Conservation (phyloP, 2,797 vertebrate genomes). For the Falco berigora region DNA sequence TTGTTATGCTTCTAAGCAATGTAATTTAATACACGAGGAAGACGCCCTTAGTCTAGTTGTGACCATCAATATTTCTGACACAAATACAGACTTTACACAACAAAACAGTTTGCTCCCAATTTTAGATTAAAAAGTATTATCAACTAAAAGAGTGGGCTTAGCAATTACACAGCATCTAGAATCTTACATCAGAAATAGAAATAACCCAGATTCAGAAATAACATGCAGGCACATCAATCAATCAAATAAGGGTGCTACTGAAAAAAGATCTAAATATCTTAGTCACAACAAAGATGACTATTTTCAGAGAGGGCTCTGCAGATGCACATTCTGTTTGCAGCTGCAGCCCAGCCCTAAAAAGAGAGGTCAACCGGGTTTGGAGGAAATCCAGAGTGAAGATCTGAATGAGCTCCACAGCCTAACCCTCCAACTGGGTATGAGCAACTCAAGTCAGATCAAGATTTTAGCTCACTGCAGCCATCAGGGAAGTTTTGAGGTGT, state of each 20-base stretch:
- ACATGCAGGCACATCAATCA: conserved; percentile 64
- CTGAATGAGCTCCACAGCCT: background rate
- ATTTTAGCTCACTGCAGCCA: conserved; percentile 12
- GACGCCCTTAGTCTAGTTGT: conserved; percentile 33
- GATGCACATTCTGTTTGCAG: conserved; percentile 52
- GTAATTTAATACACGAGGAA: conserved; percentile 55
- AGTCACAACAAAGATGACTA: conserved; percentile 71
- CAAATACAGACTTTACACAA: conserved; percentile 29
- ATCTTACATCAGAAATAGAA: conserved; percentile 65
- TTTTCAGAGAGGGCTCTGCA: conserved; percentile 62
- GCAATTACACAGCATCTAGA: conserved; percentile 42
- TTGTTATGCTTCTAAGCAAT: conserved; percentile 26
- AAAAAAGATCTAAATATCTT: conserved; percentile 64
- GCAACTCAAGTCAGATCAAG: background rate
- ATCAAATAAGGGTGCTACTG: conserved; percentile 62
- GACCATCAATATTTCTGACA: conserved; percentile 55
- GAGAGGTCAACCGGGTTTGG: conserved; percentile 4
- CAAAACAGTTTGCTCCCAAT: conserved; percentile 20
- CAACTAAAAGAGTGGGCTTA: conserved; percentile 43
- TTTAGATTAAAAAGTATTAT: conserved; percentile 48
- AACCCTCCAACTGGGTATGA: background rate
- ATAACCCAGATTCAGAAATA: conserved; percentile 71
- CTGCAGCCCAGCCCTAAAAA: conserved; percentile 40
- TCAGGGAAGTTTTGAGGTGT: background rate
- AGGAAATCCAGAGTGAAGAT: background rate